Conservation (phyloP, 2,113 vertebrate genomes). For the Scytalopus superciliaris region DNA sequence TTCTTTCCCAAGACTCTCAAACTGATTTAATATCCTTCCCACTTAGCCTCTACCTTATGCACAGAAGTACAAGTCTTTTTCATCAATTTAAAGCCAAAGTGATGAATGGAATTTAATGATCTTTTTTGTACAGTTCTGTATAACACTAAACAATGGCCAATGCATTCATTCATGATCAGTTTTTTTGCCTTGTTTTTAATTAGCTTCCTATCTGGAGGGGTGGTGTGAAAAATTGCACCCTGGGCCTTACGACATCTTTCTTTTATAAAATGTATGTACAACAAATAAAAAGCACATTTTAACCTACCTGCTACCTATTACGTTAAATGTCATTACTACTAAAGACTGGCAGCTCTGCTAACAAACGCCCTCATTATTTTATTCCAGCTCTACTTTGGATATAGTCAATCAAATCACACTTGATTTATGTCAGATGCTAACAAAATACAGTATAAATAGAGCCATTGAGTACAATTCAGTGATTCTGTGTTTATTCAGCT, state of each 20-base stretch:
- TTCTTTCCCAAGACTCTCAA: constrained; percentile 41
- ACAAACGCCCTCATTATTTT: constrained; percentile 63
- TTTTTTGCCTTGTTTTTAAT: constrained; percentile 69
- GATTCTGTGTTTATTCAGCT: constrained; percentile 69
- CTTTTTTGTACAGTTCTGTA: constrained; percentile 72
- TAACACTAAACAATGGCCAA: constrained; percentile 68
- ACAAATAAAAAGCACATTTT: constrained; percentile 69
- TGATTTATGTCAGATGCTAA: constrained; percentile 72
- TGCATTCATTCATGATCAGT: constrained; percentile 62
- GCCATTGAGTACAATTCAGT: constrained; percentile 70
- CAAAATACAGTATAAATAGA: constrained; percentile 73
- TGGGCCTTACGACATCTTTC: constrained; percentile 53
- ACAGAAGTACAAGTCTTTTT: constrained; percentile 53
- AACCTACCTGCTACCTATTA: constrained; percentile 69
- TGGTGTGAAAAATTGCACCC: constrained; percentile 61
- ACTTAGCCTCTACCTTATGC: constrained; percentile 42
- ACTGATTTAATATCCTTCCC: constrained; percentile 49
- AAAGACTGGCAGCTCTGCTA: constrained; percentile 64
- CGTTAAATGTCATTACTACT: constrained; percentile 61
- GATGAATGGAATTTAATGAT: constrained; percentile 74
- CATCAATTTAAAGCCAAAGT: constrained; percentile 67
- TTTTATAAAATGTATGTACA: constrained; percentile 71
- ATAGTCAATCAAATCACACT: constrained; percentile 62
- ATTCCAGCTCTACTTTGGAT: constrained; percentile 55
- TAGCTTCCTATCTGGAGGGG: constrained; percentile 55